Percentiles rank a stretch among this genome's conserved stretches.
Conservation (phyloP, 2,113 vertebrate genomes). For the Chroicocephalus ridibundus region DNA sequence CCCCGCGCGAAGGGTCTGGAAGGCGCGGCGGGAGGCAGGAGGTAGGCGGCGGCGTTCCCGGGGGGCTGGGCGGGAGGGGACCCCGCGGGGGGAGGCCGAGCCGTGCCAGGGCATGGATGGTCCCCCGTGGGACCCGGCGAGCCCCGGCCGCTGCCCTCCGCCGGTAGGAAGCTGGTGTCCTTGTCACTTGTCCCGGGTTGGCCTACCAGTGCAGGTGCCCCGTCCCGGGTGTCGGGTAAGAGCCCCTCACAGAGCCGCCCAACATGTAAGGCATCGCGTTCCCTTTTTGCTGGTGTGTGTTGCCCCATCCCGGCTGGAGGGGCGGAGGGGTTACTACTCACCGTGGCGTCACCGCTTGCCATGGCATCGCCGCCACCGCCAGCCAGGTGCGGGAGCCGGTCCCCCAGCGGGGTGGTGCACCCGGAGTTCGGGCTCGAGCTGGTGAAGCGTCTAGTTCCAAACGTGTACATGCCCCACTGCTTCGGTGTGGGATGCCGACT, state of each 20-base stretch:
- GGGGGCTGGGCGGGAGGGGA: too few species aligned
- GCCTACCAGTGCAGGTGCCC: accelerated
- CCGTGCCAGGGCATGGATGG: not conserved
- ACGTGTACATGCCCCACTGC: accelerated
- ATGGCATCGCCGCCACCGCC: accelerated
- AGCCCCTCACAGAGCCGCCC: not conserved
- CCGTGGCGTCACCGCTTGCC: accelerated
- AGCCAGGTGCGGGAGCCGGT: not conserved
- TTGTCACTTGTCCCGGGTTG: accelerated
- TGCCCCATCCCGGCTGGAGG: accelerated
- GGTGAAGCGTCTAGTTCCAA: accelerated
- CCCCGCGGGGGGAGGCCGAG: accelerated
- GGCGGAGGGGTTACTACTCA: accelerated
- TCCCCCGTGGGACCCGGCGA: not conserved
- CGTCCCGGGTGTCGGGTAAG: too few species aligned
- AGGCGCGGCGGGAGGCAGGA: not conserved
- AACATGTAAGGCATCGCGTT: accelerated
- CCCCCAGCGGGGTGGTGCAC: not conserved
- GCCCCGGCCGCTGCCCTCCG: not conserved
- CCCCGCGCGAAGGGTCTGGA: not conserved
- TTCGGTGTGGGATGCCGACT: accelerated
- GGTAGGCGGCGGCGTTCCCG: not conserved
- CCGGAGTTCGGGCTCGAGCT: accelerated
- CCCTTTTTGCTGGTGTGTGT: accelerated
- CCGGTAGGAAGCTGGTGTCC: not conserved